Conservation (phyloP, 2,113 vertebrate genomes). For the Pterocles gutturalis region DNA sequence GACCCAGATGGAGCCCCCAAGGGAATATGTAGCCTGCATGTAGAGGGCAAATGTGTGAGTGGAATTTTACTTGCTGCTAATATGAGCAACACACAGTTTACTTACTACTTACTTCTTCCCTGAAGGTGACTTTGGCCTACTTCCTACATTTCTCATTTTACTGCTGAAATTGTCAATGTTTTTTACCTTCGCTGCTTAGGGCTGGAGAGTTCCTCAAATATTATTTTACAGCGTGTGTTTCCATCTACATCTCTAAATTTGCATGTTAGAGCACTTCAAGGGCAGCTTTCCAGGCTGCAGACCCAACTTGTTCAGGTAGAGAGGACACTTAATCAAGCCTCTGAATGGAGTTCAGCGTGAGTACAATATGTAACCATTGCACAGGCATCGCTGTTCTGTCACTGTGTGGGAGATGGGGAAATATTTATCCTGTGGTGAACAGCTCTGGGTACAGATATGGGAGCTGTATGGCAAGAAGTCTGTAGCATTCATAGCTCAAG, state of each 20-base stretch:
- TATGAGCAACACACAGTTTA: background rate
- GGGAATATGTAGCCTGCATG: background rate
- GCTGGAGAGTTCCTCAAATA: background rate
- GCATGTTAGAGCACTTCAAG: background rate
- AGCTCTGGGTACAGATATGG: background rate
- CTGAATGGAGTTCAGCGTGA: background rate
- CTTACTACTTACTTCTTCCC: background rate
- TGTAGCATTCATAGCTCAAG: background rate
- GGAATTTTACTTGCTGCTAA: background rate
- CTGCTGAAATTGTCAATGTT: background rate
- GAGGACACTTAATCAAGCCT: background rate
- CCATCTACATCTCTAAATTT: background rate
- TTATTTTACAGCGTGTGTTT: background rate
- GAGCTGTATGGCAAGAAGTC: background rate
- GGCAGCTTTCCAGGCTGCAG: background rate
- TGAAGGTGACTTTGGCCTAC: background rate
- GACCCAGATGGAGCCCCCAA: background rate
- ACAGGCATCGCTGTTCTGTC: background rate
- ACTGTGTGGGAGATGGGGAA: background rate
- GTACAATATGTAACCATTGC: background rate
- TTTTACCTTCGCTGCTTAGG: background rate
- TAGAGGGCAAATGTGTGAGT: background rate
- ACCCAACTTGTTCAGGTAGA: background rate
- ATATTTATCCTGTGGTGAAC: background rate
- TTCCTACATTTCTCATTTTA: background rate